A percentile compares a stretch with the other conserved stretches of the same genome.
These are phyloP conservation scores for Geopemphigus sp. DNA, from an alignment of 1,140 invertebrate genomes.

Conservation along the genomic window DNA sequence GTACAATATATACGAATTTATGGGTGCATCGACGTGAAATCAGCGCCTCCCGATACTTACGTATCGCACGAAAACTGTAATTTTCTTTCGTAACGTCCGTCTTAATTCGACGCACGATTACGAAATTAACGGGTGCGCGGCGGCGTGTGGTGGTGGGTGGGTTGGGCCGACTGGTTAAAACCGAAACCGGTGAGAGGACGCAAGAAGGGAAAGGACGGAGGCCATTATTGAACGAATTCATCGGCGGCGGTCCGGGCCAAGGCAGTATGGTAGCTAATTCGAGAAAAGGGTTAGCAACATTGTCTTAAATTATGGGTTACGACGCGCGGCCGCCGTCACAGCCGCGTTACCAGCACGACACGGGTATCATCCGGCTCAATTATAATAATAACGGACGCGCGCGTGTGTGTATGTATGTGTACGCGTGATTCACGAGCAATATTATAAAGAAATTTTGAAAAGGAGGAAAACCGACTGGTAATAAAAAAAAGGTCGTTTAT, in stretches of 20 bases:
- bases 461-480: background rate
- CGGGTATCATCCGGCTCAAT: constrained; percentile 1
- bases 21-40: background rate
- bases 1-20: background rate
- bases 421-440: constrained; percentile 39
- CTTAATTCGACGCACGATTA: constrained; percentile 43
- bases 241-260: constrained; percentile 21
- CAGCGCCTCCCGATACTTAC: constrained; percentile 33
- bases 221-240: constrained; percentile 48
- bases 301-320: constrained; percentile 48
- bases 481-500: no score
- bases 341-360: background rate
- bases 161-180: constrained; percentile 1
- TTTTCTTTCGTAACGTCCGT: constrained; percentile 36
- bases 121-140: constrained; percentile 48
- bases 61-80: constrained; percentile 40
- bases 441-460: constrained; percentile 18
- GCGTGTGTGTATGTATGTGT: no score
- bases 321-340: no score
- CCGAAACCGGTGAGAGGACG: background rate
- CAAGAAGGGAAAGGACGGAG: constrained; percentile 16
- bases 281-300: constrained; percentile 45
- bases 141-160: constrained; percentile 13
- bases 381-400: constrained; percentile 48
- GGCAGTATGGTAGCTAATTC: constrained; percentile 41